Conservation (phyloP, 92 coral and sea anemone genomes). For the Porites rus region DNA sequence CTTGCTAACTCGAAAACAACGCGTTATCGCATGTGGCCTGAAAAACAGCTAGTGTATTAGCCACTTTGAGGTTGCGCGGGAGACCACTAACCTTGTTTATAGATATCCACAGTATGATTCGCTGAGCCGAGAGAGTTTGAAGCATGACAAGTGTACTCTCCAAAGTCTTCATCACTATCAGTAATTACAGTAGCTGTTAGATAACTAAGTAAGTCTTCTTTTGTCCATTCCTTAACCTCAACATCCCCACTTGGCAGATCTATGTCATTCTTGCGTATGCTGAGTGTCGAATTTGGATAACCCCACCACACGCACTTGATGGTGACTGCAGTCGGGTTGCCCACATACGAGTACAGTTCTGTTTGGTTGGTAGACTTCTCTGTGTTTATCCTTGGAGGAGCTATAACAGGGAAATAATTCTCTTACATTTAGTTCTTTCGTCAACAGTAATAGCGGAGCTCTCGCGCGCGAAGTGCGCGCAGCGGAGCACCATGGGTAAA, state of each 20-base stretch:
- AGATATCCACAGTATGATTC: constrained; percentile 44
- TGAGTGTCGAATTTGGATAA: constrained; percentile 62
- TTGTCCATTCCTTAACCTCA: background rate
- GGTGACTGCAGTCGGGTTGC: constrained; percentile 53
- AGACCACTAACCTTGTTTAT: constrained; percentile 69
- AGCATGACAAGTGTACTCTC: constrained; percentile 70
- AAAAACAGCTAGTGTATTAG: too few species aligned
- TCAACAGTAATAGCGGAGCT: too few species aligned
- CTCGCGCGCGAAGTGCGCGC: too few species aligned
- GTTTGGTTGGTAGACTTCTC: constrained; percentile 45
- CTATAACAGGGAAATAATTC: constrained; percentile 24
- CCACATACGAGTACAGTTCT: constrained; percentile 71
- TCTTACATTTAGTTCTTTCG: background rate
- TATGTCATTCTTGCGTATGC: constrained; percentile 36
- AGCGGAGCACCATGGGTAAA: too few species aligned
- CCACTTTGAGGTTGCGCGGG: too few species aligned
- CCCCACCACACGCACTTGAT: constrained; percentile 81
- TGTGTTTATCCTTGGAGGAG: constrained; percentile 76
- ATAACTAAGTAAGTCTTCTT: background rate
- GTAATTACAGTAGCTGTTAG: constrained; percentile 26
- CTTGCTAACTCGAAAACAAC: too few species aligned
- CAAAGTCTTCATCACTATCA: constrained; percentile 53
- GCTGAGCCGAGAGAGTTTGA: constrained; percentile 53
- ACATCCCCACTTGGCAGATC: constrained; percentile 27
- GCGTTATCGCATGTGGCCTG: too few species aligned